Conservation (phyloP, 2,797 vertebrate species). For the Helicolenus hilgendorfi region DNA sequence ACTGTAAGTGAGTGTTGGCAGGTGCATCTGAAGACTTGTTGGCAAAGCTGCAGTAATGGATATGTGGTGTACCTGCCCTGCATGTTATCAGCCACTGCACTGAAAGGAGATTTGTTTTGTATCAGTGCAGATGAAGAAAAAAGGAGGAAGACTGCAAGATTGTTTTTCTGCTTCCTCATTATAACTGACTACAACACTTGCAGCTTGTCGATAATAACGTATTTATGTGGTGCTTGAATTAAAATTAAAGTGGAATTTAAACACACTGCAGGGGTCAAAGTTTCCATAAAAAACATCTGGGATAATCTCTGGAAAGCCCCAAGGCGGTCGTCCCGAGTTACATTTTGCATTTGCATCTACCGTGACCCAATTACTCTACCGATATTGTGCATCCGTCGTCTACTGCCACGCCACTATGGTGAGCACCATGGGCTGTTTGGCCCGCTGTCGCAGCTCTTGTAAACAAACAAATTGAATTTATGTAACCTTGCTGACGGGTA, state of each 20-base stretch:
- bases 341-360: constrained; percentile 61
- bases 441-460: constrained; percentile 58
- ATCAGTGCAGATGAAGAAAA: constrained; percentile 9
- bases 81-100: constrained; percentile 1
- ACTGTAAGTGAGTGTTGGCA: constrained; percentile 32
- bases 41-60: constrained; percentile 11
- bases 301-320: constrained; percentile 42
- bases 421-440: constrained; percentile 74
- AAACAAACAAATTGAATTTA: constrained; percentile 85
- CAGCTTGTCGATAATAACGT: constrained; percentile 1
- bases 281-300: constrained; percentile 22
- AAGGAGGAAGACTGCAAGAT: not conserved
- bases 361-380: constrained; percentile 74
- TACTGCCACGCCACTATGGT: constrained; percentile 15
- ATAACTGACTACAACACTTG: not conserved
- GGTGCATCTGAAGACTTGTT: not conserved
- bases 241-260: constrained; percentile 22
- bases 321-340: constrained; percentile 45
- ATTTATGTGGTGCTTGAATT: not conserved
- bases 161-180: not conserved
- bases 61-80: not conserved
- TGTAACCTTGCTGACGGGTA: constrained; percentile 83
- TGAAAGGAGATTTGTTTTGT: constrained; percentile 17
- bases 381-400: constrained; percentile 52
- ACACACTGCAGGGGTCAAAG: constrained; percentile 6